Base-by-base conservation (phyloP, 1,140 invertebrate species). In the Drosophila prosaltans region DNA sequence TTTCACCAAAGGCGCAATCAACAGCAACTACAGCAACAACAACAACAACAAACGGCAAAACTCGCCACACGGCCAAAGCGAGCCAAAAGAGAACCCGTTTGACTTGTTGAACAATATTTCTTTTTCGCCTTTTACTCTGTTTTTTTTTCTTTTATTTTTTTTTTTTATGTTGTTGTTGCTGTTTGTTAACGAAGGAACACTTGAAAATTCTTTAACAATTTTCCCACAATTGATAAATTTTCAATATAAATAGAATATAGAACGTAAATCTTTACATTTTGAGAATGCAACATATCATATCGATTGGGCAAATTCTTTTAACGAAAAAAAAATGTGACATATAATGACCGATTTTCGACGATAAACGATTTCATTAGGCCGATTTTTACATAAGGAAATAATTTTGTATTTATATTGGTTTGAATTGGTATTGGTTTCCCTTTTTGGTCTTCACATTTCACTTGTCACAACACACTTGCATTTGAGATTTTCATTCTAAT, bases 31-130 rank as follows among this genome's bases (percentile, higher is more conserved):
- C 65, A 78, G 73, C 48, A 69, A 72, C 73, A 48, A 62, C 67
- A 69, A 72, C 81, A 76, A 67, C 65, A 74, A 74, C 82, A 76
- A 79, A 77, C 83, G 77, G 76, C 72, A 65, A 83, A 72, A 74
- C 59, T 84, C 65, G 81, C 81, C 81, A 81, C 84, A 84, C 85
- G 86, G 85, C 85, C 81, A 83, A 85, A 89, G 85, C 85, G 78
- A 88, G 83, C 81, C 86, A 85, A 90, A 77, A 88, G 45, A 90
- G 85, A 90, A 90, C 85, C 90, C 85, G 85, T 90, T 89, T 90
- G 85, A 90, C 85, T 90, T 90, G 85, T 90, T 90, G 86, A 90
- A 90, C 78, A 90, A 90, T 89, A 89, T 89, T 89, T 89, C 85
- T 89, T 89, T 76, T 78, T 78, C 65, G 75, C 75, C 75, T 78